phyloP scores from a whole-genome alignment of 2,888 invertebrate species.

The Nineta flava region DNA sequence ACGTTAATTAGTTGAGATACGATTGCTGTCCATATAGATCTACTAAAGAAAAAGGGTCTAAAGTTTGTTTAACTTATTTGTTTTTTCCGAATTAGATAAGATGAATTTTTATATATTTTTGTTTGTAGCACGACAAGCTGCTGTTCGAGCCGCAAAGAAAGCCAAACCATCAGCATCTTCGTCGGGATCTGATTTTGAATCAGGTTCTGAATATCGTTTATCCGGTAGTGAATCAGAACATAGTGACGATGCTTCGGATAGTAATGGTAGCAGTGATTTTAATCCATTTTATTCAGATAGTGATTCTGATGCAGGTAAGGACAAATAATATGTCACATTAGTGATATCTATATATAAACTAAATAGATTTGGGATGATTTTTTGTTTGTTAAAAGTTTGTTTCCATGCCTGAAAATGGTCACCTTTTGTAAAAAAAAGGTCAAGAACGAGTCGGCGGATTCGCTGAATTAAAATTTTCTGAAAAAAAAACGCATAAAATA shows the following conservation, averaged over 20 bases:
- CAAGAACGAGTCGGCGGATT: too few relatives aligned
- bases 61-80: too few relatives aligned
- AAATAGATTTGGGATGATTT: too few relatives aligned
- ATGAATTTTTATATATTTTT: neutral
- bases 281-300: constrained; percentile 82
- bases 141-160: constrained; percentile 38
- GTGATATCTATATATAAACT: too few relatives aligned
- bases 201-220: constrained; percentile 25
- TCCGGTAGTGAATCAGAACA: constrained; percentile 31
- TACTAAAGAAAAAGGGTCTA: too few relatives aligned
- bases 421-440: too few relatives aligned
- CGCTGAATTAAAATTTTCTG: too few relatives aligned
- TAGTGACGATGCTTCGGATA: constrained; percentile 34
- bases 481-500: too few relatives aligned
- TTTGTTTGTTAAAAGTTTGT: too few relatives aligned
- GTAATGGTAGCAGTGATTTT: constrained; percentile 63
- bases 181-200: constrained; percentile 9
- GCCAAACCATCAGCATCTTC: constrained; percentile 23
- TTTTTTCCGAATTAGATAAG: neutral
- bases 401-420: too few relatives aligned
- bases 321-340: constrained; percentile 11
- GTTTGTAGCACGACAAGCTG: constrained; percentile 36
- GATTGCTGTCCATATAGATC: too few relatives aligned
- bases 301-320: constrained; percentile 60
- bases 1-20: too few relatives aligned